Conservation (phyloP, 2,888 invertebrate genomes). For the Scaptomyza caliginosa region DNA sequence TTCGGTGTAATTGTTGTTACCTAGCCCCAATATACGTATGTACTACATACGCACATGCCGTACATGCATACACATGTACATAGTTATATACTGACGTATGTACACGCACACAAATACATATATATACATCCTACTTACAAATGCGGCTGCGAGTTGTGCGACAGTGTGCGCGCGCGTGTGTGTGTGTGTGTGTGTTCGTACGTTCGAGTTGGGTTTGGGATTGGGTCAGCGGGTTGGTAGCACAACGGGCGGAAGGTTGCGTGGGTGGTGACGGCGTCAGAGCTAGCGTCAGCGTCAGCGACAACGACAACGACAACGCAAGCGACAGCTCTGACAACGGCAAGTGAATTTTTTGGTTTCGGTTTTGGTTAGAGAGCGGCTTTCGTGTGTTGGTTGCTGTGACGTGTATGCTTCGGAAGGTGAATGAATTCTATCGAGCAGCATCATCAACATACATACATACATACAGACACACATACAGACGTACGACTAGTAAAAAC, state of each 20-base stretch:
- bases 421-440: slow-evolving; percentile 60
- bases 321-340: slow-evolving; percentile 34
- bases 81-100: not conserved
- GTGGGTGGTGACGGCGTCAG: slow-evolving; percentile 57
- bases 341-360: slow-evolving; percentile 44
- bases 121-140: slow-evolving; percentile 30
- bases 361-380: slow-evolving; percentile 46
- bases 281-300: slow-evolving; percentile 5
- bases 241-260: slow-evolving; percentile 65
- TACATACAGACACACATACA: not conserved
- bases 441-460: not conserved
- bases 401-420: slow-evolving; percentile 54
- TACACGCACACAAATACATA: slow-evolving; percentile 20
- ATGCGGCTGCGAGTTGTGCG: slow-evolving; percentile 30
- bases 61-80: not conserved
- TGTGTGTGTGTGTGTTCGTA: slow-evolving; percentile 23
- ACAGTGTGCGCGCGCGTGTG: slow-evolving; percentile 28
- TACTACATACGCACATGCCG: slow-evolving; percentile 24
- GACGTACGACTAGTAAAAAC: not conserved
- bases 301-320: not conserved
- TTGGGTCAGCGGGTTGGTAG: slow-evolving; percentile 74
- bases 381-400: slow-evolving; percentile 49
- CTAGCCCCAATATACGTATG: slow-evolving; percentile 38
- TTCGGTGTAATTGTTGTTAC: slow-evolving; percentile 59
- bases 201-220: slow-evolving; percentile 38